Conservation (phyloP, 2,113 vertebrate genomes). For the Paramisgurnus dabryanus region DNA sequence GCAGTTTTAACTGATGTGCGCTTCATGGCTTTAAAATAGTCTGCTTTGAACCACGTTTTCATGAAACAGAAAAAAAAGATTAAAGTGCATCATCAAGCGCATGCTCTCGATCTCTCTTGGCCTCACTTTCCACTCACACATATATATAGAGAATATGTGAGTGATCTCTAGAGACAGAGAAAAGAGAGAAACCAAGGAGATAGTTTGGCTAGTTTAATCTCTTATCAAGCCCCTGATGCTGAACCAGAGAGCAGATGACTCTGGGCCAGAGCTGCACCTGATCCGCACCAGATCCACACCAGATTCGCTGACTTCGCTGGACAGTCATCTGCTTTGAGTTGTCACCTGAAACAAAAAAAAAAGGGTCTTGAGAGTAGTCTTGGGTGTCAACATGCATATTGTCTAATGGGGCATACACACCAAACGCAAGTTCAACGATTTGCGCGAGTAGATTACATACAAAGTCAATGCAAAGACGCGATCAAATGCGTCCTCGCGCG, state of each 20-base stretch:
- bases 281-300: too few species aligned
- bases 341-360: too few species aligned
- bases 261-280: too few species aligned
- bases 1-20: slow-evolving; percentile 16
- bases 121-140: slow-evolving; percentile 21
- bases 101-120: slow-evolving; percentile 27
- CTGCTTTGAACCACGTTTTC: slow-evolving; percentile 58
- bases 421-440: too few species aligned
- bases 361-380: too few species aligned
- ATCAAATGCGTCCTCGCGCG: too few species aligned
- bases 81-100: slow-evolving; percentile 57
- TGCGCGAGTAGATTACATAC: too few species aligned
- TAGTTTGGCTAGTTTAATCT: slow-evolving; percentile 60
- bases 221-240: slow-evolving; percentile 70
- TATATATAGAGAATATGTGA: slow-evolving; percentile 52
- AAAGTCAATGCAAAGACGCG: too few species aligned
- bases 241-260: slow-evolving; percentile 51
- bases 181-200: slow-evolving; percentile 37
- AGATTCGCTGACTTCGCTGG: too few species aligned
- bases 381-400: too few species aligned
- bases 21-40: slow-evolving; percentile 48
- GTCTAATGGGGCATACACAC: too few species aligned
- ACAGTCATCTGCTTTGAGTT: too few species aligned
- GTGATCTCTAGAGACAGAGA: slow-evolving; percentile 39
- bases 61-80: slow-evolving; percentile 58